Conservation (phyloP, 2,113 vertebrate species). For the Aptenodytes patagonicus region DNA sequence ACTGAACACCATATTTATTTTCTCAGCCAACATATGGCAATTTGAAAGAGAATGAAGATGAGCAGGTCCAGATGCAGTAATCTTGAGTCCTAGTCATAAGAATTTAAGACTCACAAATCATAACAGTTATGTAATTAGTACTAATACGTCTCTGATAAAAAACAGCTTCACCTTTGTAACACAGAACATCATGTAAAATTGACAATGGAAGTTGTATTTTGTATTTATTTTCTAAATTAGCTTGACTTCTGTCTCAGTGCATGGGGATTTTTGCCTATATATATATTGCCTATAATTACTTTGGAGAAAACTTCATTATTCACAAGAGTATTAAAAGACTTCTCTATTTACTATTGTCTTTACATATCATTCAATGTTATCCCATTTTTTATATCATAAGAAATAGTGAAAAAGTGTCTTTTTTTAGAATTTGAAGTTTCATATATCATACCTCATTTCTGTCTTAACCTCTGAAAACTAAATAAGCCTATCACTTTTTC, state of each 20-base stretch:
- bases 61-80: background rate
- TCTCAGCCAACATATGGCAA: background rate
- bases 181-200: background rate
- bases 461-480: background rate
- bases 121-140: background rate
- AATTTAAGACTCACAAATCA: background rate
- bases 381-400: background rate
- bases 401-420: fast-evolving
- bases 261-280: background rate
- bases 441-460: background rate
- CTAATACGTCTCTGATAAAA: background rate
- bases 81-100: background rate
- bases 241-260: background rate
- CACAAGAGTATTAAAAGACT: background rate
- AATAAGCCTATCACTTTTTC: background rate
- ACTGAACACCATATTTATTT: background rate
- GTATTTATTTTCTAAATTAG: background rate
- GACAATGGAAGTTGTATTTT: background rate
- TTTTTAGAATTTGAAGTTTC: background rate
- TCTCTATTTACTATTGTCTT: background rate
- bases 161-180: background rate
- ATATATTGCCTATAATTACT: background rate
- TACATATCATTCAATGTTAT: background rate
- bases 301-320: background rate
- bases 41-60: background rate